These are phyloP conservation scores for Valencia hispanica DNA, from an alignment of 2,797 vertebrate species.

Conservation along the genomic window DNA sequence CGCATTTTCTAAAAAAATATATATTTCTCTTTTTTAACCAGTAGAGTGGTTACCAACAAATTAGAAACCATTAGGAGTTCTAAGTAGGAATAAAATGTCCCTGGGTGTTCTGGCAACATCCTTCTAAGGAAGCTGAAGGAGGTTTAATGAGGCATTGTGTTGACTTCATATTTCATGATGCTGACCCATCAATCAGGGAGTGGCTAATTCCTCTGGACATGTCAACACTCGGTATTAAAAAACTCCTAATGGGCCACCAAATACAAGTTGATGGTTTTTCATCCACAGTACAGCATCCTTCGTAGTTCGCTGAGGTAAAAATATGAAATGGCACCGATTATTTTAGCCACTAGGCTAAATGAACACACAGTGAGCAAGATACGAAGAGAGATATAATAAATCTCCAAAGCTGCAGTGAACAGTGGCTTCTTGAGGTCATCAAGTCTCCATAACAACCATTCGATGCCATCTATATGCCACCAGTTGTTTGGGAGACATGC, in stretches of 20 bases:
- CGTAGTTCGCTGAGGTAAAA: too few species aligned
- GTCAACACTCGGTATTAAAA: not conserved
- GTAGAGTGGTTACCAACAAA: not conserved
- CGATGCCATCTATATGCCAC: too few species aligned
- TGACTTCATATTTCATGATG: not conserved
- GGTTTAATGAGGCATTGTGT: not conserved
- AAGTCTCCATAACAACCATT: too few species aligned
- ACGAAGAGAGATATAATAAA: too few species aligned
- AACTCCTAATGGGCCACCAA: too few species aligned
- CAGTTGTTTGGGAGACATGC: too few species aligned
- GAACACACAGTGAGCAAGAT: too few species aligned
- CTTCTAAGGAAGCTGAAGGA: not conserved
- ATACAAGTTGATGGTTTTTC: not conserved
- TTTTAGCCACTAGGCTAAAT: too few species aligned
- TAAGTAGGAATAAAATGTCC: slow-evolving; percentile 2
- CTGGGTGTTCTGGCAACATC: slow-evolving; percentile 15
- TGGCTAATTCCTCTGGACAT: not conserved
- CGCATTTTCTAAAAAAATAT: not conserved
- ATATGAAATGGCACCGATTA: too few species aligned
- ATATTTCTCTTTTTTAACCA: not conserved
- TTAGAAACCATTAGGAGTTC: not conserved
- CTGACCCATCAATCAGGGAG: not conserved
- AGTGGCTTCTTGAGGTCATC: too few species aligned
- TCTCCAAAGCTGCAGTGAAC: too few species aligned
- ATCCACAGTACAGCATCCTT: too few species aligned